A percentile compares a stretch with the other conserved stretches of the same genome.
phyloP scores from a whole-genome alignment of 2,113 vertebrate species.

The Empidonax traillii region DNA sequence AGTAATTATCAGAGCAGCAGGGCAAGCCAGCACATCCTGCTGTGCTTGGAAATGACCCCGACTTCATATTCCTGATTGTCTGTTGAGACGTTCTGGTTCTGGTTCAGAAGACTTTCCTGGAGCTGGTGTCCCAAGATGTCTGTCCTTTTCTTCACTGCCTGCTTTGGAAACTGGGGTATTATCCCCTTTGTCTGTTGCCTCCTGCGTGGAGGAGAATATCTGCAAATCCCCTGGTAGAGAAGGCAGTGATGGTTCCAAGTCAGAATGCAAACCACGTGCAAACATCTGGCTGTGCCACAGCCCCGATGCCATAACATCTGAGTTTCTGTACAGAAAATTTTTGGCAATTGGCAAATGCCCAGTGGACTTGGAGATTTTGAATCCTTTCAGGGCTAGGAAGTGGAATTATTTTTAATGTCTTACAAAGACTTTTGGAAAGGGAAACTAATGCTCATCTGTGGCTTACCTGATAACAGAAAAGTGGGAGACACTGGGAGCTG shows the following conservation, averaged over 20 bases:
- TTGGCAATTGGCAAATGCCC: not conserved
- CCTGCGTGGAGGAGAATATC: not conserved
- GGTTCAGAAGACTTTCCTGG: not conserved
- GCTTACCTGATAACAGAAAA: not conserved
- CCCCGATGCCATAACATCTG: fast-evolving
- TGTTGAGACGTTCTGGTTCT: not conserved
- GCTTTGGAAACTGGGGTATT: not conserved
- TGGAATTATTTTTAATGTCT: not conserved
- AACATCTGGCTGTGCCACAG: not conserved
- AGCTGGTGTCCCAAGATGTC: no score
- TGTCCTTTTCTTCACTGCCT: not conserved
- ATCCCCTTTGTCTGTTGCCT: fast-evolving
- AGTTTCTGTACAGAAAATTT: fast-evolving
- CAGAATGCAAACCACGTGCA: fast-evolving
- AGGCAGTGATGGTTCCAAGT: not conserved
- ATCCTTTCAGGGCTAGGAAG: not conserved
- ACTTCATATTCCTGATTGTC: not conserved
- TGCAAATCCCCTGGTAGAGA: not conserved
- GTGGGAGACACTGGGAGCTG: not conserved
- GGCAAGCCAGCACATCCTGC: not conserved
- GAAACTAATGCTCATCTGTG: not conserved
- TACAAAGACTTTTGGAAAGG: not conserved
- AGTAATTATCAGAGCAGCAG: not conserved
- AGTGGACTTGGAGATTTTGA: not conserved
- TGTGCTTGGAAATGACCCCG: not conserved